phyloP scores from a whole-genome alignment of 2,113 vertebrate species.

The Pelusios castaneus region DNA sequence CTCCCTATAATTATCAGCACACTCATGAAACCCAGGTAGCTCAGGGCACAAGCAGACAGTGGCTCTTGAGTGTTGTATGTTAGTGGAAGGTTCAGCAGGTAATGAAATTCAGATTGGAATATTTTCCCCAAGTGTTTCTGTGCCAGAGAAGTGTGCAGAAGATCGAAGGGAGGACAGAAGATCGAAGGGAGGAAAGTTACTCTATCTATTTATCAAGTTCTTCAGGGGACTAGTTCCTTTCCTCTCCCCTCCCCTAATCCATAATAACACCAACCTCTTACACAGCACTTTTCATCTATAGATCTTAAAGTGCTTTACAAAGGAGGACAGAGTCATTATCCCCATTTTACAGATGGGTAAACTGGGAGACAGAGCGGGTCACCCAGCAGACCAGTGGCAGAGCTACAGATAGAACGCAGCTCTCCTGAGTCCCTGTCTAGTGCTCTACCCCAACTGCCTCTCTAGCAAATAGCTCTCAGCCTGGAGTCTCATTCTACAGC shows the following conservation, averaged over 20 bases:
- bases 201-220: neutral
- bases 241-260: neutral
- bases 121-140: neutral
- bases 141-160: neutral
- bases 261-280: neutral
- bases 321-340: neutral
- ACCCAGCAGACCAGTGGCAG: neutral
- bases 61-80: neutral
- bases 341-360: neutral
- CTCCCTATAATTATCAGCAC: neutral
- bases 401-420: neutral
- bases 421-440: neutral
- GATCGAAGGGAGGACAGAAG: neutral
- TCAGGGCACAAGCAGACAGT: no score
- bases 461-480: neutral
- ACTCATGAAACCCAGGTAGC: neutral
- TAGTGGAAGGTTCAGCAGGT: neutral
- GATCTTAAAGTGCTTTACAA: neutral
- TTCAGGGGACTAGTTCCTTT: neutral
- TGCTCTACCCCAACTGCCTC: neutral
- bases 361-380: neutral
- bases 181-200: neutral
- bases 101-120: neutral
- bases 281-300: neutral
- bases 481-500: neutral